Evolutionary conservation across 2,113 vertebrate species (phyloP).

Genomic region (Gasterosteus aculeatus): DNA sequence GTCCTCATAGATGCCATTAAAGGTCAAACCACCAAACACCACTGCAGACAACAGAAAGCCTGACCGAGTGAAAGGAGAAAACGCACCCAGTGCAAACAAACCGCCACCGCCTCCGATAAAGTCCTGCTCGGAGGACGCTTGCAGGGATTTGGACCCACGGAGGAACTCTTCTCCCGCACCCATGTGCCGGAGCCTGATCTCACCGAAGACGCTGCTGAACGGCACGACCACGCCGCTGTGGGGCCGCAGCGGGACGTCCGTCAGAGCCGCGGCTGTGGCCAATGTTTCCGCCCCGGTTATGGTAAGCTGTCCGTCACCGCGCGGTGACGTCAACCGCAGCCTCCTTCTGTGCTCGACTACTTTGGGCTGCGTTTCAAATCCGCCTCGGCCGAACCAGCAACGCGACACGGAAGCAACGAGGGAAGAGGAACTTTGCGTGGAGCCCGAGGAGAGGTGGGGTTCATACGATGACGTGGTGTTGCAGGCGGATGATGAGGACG

Average conservation of each 20-base stretch:
- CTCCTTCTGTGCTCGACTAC: slow-evolving; percentile 85
- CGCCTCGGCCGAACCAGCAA: slow-evolving; percentile 60
- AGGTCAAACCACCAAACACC: slow-evolving; percentile 37
- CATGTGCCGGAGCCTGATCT: slow-evolving; percentile 58
- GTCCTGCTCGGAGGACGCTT: background rate
- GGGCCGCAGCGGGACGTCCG: slow-evolving; percentile 2
- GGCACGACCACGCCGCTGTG: slow-evolving; percentile 14
- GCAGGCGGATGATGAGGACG: slow-evolving; percentile 27
- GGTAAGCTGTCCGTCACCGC: slow-evolving; percentile 22
- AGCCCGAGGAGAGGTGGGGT: slow-evolving; percentile 73
- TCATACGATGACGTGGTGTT: slow-evolving; percentile 77
- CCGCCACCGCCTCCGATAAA: slow-evolving; percentile 20
- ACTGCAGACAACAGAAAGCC: slow-evolving; percentile 27
- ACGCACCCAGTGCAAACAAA: background rate
- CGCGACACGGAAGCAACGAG: slow-evolving; percentile 70
- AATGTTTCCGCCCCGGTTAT: slow-evolving; percentile 19
- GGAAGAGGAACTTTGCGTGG: slow-evolving; percentile 76
- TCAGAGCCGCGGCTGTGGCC: background rate
- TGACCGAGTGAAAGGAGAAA: slow-evolving; percentile 5
- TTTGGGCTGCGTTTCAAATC: slow-evolving; percentile 75
- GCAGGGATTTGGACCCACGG: background rate
- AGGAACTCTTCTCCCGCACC: background rate
- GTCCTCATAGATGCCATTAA: slow-evolving; percentile 52
- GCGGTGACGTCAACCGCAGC: slow-evolving; percentile 16
- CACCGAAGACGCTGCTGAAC: slow-evolving; percentile 67